These are phyloP conservation scores for Epinephelus coioides DNA, from an alignment of 2,797 vertebrate genomes.

Conservation along the genomic window DNA sequence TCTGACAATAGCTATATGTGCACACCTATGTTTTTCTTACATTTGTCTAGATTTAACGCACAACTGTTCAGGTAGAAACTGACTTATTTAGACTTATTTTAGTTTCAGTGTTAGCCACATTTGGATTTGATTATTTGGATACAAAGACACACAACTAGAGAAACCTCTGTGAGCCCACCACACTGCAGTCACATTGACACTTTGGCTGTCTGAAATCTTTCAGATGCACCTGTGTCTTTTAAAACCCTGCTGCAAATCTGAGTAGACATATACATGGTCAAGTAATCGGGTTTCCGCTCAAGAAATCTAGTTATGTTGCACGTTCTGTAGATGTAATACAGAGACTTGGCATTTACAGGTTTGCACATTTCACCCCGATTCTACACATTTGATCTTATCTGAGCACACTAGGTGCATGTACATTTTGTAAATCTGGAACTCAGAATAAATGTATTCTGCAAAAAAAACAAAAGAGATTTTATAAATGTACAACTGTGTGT, in stretches of 20 bases:
- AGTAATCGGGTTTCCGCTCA: too few relatives aligned
- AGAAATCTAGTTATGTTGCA: not conserved
- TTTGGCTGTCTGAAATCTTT: too few relatives aligned
- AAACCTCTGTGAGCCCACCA: too few relatives aligned
- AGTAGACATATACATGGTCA: too few relatives aligned
- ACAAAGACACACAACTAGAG: too few relatives aligned
- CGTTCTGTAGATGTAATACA: not conserved
- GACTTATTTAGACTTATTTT: not conserved
- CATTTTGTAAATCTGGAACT: not conserved
- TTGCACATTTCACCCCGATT: not conserved
- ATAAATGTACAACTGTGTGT: not conserved
- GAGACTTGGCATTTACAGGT: not conserved
- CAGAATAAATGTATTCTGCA: not conserved
- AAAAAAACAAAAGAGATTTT: not conserved
- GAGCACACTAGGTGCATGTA: not conserved
- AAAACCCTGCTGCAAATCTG: too few relatives aligned
- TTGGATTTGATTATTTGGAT: not conserved
- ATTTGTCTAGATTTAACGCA: not conserved
- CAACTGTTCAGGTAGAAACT: not conserved
- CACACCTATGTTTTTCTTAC: not conserved
- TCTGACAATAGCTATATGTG: not conserved
- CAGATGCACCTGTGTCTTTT: too few relatives aligned
- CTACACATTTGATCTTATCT: not conserved
- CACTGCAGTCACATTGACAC: too few relatives aligned
- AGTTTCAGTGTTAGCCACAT: not conserved